Evolutionary conservation across 2,797 vertebrate species (phyloP), one percentile per base, ranked within the genome.

Genomic region (Cynodonichthys magdalenae): DNA sequence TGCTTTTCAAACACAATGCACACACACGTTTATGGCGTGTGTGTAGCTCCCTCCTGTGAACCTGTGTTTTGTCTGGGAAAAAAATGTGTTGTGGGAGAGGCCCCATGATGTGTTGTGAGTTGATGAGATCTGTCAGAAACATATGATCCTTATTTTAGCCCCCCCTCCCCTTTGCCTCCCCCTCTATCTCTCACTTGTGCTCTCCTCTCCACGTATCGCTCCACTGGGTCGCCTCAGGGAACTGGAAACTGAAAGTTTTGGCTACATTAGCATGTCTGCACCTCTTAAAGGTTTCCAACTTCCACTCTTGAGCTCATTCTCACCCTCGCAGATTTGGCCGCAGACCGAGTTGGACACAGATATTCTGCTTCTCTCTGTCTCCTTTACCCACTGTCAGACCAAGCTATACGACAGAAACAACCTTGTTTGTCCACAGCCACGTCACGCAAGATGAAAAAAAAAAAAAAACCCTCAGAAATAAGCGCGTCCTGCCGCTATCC

Each of bases 111-210:
- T 79, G 72, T 72, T 66, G 74, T 71, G 81, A 82, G 70, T 66
- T 87, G 76, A 91, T 87, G 78, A 77, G 85, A 82, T 83, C 74
- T 89, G 89, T 93, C 91, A 91, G 87, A 79, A 89, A 84, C 85
- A 89, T 89, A 84, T 83, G 89, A 90, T 91, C 83, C 70, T 80
- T 79, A 84, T 91, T 91, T 83, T 59, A 79, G 54, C 64, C 61
- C 66, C 59, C 66, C 49, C 66, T 53, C 63, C 48, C 29, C 6
- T 36, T 45, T 18, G 6, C 14, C n/a, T 42, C 67, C 52, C 53
- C 24, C 52, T 34, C 77, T 31, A 47, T 39, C 50, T 34, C 47
- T 53, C 2, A 8, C 50, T 53, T 34, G 8, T 41, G 34, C 12
- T 50, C 45, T 24, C 19, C 68, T 63, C 69, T 65, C 53, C 59